phyloP scores from a whole-genome alignment of 2,888 invertebrate species.

The Drosophila testacea region DNA sequence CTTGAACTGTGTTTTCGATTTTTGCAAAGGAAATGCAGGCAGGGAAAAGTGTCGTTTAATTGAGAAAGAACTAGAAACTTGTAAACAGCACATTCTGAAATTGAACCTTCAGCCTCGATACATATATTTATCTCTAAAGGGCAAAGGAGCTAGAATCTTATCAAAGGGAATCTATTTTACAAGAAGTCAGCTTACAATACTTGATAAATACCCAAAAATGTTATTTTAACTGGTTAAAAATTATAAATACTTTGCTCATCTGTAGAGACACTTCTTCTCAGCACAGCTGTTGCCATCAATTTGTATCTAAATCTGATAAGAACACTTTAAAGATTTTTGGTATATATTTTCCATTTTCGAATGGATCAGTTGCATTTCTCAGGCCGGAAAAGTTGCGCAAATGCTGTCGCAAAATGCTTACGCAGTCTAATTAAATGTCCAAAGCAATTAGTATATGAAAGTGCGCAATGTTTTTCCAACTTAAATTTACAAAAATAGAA shows the following conservation, averaged over 20 bases:
- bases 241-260: background rate
- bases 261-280: background rate
- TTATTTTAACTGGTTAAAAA: background rate
- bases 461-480: slow-evolving; percentile 64
- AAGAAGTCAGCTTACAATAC: no score
- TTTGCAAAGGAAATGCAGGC: slow-evolving; percentile 2
- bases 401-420: slow-evolving; percentile 25
- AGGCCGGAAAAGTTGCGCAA: background rate
- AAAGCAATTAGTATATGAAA: slow-evolving; percentile 54
- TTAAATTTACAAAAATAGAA: slow-evolving; percentile 50
- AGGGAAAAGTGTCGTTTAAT: slow-evolving; percentile 12
- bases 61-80: background rate
- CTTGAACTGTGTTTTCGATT: slow-evolving; percentile 19
- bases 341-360: background rate
- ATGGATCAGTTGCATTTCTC: background rate
- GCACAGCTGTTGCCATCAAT: slow-evolving; percentile 31
- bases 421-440: slow-evolving; percentile 57
- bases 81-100: background rate
- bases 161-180: no score
- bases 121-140: background rate
- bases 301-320: no score
- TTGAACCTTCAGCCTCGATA: background rate
- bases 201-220: no score
- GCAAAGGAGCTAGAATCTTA: background rate
- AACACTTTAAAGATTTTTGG: no score